A percentile compares a stretch with the other conserved stretches of the same genome.
Conservation (phyloP, 2,797 vertebrate species). For the Coranthus polyacanthus region DNA sequence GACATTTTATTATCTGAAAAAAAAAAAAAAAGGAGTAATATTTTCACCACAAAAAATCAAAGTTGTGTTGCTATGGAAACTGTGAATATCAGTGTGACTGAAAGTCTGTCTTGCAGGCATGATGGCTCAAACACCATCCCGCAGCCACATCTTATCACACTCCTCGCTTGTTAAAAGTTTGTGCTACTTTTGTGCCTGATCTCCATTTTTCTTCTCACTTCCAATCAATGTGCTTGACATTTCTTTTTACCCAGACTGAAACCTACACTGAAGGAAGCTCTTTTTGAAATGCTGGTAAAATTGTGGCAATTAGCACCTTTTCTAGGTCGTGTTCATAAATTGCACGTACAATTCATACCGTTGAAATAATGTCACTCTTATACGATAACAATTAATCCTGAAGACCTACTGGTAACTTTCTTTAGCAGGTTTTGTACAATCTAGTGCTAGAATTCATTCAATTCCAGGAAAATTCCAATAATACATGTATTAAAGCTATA, state of each 20-base stretch:
- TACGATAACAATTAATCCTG: too few species aligned
- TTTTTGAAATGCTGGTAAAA: slow-evolving; percentile 23
- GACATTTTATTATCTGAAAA: slow-evolving; percentile 29
- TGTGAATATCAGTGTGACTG: slow-evolving; percentile 58
- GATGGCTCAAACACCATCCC: slow-evolving; percentile 60
- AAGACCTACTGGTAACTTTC: too few species aligned
- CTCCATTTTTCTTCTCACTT: slow-evolving; percentile 41
- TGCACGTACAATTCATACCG: background rate
- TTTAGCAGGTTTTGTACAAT: too few species aligned
- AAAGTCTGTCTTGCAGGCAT: slow-evolving; percentile 58
- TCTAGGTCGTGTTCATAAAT: background rate
- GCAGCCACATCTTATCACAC: slow-evolving; percentile 60
- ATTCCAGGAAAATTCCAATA: too few species aligned
- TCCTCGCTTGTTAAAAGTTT: slow-evolving; percentile 71
- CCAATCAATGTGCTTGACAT: slow-evolving; percentile 59
- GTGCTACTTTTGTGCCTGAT: slow-evolving; percentile 56
- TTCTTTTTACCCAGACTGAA: slow-evolving; percentile 27
- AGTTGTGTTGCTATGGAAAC: slow-evolving; percentile 74
- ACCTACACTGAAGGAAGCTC: slow-evolving; percentile 1
- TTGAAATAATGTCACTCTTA: background rate
- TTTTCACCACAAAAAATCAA: slow-evolving; percentile 54
- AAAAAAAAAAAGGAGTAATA: slow-evolving; percentile 22
- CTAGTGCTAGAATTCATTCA: too few species aligned
- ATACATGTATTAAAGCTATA: too few species aligned
- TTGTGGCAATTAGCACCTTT: slow-evolving; percentile 35